Base-by-base conservation (phyloP, 1,140 invertebrate species). In the Phenacoccus solenopsis region DNA sequence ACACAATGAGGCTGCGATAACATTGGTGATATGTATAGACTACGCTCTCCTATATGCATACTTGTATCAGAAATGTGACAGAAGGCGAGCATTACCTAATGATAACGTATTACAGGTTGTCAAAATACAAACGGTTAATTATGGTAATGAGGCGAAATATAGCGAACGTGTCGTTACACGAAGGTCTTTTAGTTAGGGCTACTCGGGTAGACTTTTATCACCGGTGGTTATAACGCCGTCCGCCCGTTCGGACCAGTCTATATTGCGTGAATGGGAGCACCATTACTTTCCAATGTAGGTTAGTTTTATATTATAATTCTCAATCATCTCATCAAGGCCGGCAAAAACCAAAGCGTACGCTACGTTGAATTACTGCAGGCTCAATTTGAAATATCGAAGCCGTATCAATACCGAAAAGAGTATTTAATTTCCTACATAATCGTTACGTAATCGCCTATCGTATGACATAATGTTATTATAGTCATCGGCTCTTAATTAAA, bases 381-480 rank as follows among this genome's bases (percentile, higher is more conserved):
- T n/a, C 38, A 49, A 2, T 49, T 49, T 49, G 38, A 49, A 49
- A n/a, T 49, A 49, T 49, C 16, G 38, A 49, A 49, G 38, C 38
- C 38, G 3, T 49, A 49, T 49, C 16, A 49, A 49, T 49, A 49
- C 16, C 38, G 38, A 49, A 49, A 49, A n/a, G 16, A 49, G 20
- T 49, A 49, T 49, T 49, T 49, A 9, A 49, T 49, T 49, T 49
- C 38, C 38, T 49, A n/a, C 38, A 49, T 49, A 49, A 49, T n/a
- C 3, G 38, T 49, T 49, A n/a, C 38, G 16, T n/a, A 49, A 49
- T 16, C 5, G 16, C 38, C 38, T 49, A 49, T 49, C 38, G 38
- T 49, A 49, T 49, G 38, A 49, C 38, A 49, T 49, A 49, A 49
- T 49, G 38, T 49, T 49, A 49, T 49, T 49, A 49, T 49, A 49